Base-by-base conservation (phyloP, 2,797 vertebrate genomes). In the Lithobates pipiens region DNA sequence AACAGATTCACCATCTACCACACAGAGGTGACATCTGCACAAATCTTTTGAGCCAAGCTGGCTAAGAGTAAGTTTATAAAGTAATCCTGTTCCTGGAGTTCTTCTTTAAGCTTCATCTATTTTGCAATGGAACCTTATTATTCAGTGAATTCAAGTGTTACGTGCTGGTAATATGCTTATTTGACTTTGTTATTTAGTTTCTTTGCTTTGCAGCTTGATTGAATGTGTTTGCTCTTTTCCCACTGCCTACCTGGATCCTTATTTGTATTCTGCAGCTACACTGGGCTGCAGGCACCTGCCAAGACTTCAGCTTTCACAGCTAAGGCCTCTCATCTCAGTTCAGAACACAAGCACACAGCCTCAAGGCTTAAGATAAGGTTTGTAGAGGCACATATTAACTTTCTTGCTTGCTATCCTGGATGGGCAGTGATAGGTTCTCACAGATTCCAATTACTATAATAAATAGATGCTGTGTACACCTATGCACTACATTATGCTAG, bases 191-290 rank as follows among this genome's bases (percentile, higher is more conserved):
- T 25, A 27, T 77, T 50, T 29, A n/a, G 25, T n/a, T 73, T 42
- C 67, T 80, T 23, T 70, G 36, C 65, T 73, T 77, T 65, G 16
- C 18, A 86, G 57, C 39, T 21, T n/a, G 75, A 57, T 72, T 18
- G 15, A 70, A 23, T 76, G 21, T 54, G 84, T 32, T 72, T 50
- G 76, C 61, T 50, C n/a, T n/a, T 32, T 82, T 69, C 57, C 42
- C 18, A 73, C 65, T 46, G 34, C 32, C 10, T 83, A 78, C 85
- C 80, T 86, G 57, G 61, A 83, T 73, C 32, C 85, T 86, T 74
- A 86, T 86, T 86, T 86, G 80, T 86, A 86, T 86, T 83, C 85
- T n/a, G 27, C 29, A 39, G n/a, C 16, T 82, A 86, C 39, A 68
- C 29, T 5, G 39, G 79, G 68, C 80, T 86, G 80, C 80, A 72